Percentiles rank a stretch among this genome's conserved stretches.
Evolutionary conservation across 2,888 invertebrate species (phyloP).

Genomic region (Agrochola circellaris): DNA sequence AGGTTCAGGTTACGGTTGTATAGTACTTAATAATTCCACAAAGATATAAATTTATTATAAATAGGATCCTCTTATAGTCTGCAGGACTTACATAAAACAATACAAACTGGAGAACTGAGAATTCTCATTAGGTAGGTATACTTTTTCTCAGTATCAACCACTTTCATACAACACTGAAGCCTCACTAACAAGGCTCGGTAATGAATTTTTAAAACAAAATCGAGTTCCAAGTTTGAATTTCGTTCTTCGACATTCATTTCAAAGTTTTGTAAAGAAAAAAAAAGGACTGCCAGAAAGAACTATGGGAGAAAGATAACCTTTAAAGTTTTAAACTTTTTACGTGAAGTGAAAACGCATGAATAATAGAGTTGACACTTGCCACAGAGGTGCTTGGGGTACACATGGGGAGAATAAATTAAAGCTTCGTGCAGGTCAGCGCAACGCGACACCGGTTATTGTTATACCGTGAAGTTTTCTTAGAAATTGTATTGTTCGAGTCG

Average conservation of each 20-base stretch:
- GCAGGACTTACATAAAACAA: too few species aligned
- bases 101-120: too few species aligned
- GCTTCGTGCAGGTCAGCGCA: too few species aligned
- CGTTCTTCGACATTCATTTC: constrained; percentile 19
- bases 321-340: constrained; percentile 54
- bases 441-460: too few species aligned
- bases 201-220: constrained; percentile 48
- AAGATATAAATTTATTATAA: too few species aligned
- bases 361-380: constrained; percentile 46
- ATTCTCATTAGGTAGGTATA: not conserved
- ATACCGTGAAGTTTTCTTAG: too few species aligned
- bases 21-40: too few species aligned
- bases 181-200: constrained; percentile 21
- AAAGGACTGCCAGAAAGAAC: constrained; percentile 32
- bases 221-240: constrained; percentile 42
- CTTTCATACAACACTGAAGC: constrained; percentile 1
- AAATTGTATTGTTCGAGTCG: too few species aligned
- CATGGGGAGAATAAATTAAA: not conserved
- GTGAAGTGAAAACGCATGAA: constrained; percentile 53
- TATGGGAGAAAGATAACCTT: constrained; percentile 30
- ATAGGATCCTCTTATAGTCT: too few species aligned
- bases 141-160: constrained; percentile 4
- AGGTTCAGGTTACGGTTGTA: too few species aligned
- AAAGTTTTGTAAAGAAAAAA: constrained; percentile 36
- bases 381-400: constrained; percentile 14